Percentiles rank a stretch among this genome's conserved stretches.
These are phyloP conservation scores for Parasteatoda tepidariorum DNA, from an alignment of 1,140 invertebrate genomes.

Conservation along the genomic window DNA sequence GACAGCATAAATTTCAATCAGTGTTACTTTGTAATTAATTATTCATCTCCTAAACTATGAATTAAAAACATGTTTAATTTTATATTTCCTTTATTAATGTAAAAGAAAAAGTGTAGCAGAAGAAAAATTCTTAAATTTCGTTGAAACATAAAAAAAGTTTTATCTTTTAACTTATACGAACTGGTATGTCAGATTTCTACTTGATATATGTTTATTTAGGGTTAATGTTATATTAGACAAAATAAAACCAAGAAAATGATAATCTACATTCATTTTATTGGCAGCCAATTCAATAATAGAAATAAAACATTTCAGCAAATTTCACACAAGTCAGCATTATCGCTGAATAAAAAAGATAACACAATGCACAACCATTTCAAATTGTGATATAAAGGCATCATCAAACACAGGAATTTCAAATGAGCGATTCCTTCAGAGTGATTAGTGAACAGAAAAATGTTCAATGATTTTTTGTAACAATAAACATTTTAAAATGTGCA, in stretches of 20 bases:
- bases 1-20: too few relatives aligned
- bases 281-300: constrained; percentile 59
- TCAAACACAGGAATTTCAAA: constrained; percentile 4
- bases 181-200: too few relatives aligned
- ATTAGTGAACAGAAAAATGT: background rate
- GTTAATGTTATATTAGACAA: background rate
- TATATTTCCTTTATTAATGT: too few relatives aligned
- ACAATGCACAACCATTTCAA: constrained; percentile 32
- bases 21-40: too few relatives aligned
- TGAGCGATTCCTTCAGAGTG: background rate
- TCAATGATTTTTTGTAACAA: background rate
- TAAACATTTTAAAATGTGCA: constrained; percentile 46
- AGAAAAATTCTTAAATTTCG: too few relatives aligned
- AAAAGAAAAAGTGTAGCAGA: too few relatives aligned
- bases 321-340: constrained; percentile 28
- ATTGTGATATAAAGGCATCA: constrained; percentile 13
- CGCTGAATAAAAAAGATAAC: constrained; percentile 41
- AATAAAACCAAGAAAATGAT: background rate
- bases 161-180: too few relatives aligned
- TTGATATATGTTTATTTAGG: too few relatives aligned
- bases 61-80: too few relatives aligned
- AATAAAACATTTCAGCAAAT: constrained; percentile 42
- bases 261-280: constrained; percentile 59
- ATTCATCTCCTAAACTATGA: too few relatives aligned
- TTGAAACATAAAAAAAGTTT: too few relatives aligned